Base-by-base conservation (phyloP, 2,797 vertebrate genomes). In the Mycteria americana region DNA sequence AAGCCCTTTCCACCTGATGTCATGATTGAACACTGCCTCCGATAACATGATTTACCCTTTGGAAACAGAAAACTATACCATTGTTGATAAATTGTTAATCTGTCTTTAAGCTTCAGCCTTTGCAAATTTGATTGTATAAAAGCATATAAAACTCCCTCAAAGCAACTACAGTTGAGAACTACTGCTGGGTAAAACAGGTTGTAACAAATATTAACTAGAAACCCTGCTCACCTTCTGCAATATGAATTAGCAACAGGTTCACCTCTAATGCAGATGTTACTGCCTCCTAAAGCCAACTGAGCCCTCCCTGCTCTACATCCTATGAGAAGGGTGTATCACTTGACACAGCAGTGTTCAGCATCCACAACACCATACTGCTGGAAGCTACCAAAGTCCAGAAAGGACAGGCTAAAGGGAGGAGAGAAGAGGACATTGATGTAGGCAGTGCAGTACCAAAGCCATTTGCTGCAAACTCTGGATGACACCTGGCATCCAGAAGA, bases 311-410 rank as follows among this genome's bases (percentile, higher is more conserved):
- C 10, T 37, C 39, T 9, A 6, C 39, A 22, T 8, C 33, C 50
- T 25, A 4, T 0, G 0, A 43, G 35, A 37, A 30, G 11, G 8
- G 24, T 3, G 1, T 7, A 41, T 15, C 2, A 1, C 45, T 69
- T 18, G 30, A 31, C 45, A 24, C 37, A 62, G 51, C 43, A 41
- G 43, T 13, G 23, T 30, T 70, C n/a, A 62, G 37, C 46, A 65
- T 18, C 37, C 41, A 54, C 73, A 24, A 0, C n/a, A 35, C 43
- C n/a, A 1, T 5, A n/a, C 9, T 2, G 2, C 23, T 39, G 46
- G 13, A 39, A 31, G 35, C 62, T 31, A 45, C 22, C 2, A 0
- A 51, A n/a, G 45, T 13, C 35, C 63, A 37, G 39, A 31, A 50
- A 27, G 24, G 23, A 37, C 35, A 37, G 17, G 21, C 33, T 56